Evolutionary conservation across 2,888 invertebrate species (phyloP).

Genomic region (Bombylius discolor): DNA sequence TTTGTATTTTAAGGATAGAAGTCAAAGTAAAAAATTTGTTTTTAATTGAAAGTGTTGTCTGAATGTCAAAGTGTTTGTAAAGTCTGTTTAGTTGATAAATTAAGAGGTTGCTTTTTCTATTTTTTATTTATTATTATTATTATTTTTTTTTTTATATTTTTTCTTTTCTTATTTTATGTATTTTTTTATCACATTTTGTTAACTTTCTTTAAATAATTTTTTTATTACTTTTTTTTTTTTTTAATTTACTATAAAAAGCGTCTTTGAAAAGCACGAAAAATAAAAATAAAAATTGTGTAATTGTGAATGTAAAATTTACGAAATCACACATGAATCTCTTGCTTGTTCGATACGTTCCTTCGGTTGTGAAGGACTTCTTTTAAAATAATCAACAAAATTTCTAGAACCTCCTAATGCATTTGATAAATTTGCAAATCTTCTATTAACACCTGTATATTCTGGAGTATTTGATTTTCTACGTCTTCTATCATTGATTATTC

Average conservation of each 20-base stretch:
- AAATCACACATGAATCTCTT: slow-evolving; percentile 34
- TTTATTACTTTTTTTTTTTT: slow-evolving; percentile 5
- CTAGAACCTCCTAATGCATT: slow-evolving; percentile 6
- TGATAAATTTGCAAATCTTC: background rate
- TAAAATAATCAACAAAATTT: slow-evolving; percentile 26
- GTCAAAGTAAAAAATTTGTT: background rate
- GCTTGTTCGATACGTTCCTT: slow-evolving; percentile 19
- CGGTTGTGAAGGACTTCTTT: slow-evolving; percentile 24
- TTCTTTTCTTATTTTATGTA: too few species aligned
- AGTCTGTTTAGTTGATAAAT: too few species aligned
- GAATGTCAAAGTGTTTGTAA: too few species aligned
- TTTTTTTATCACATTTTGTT: background rate
- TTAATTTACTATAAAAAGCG: background rate
- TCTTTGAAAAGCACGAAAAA: background rate
- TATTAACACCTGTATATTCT: background rate
- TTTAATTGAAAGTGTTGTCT: too few species aligned
- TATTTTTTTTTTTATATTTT: background rate
- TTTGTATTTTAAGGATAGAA: background rate
- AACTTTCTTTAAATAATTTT: background rate
- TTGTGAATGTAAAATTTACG: slow-evolving; percentile 16
- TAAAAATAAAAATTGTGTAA: too few species aligned
- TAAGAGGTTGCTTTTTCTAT: too few species aligned
- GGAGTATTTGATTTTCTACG: background rate
- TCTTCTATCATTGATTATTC: background rate
- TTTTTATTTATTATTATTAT: background rate